phyloP scores from a whole-genome alignment of 1,140 invertebrate genomes.

The Drosophila erecta region DNA sequence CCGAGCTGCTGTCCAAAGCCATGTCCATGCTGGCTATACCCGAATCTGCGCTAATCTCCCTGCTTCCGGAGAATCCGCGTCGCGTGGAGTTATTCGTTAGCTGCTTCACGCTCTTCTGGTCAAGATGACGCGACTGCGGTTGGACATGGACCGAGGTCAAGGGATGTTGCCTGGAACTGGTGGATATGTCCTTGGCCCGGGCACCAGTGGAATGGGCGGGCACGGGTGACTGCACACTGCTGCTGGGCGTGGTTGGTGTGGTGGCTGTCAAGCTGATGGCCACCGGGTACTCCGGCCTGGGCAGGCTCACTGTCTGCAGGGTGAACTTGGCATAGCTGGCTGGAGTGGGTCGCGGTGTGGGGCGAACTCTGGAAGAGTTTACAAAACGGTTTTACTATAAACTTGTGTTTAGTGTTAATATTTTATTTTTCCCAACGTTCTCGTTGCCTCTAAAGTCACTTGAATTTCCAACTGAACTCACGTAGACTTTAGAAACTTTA shows the following conservation, averaged over 20 bases:
- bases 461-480: no score
- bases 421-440: no score
- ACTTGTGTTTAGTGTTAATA: no score
- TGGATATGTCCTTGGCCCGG: conserved; percentile 56
- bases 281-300: conserved; percentile 89
- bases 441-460: no score
- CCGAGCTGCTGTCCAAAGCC: conserved; percentile 78
- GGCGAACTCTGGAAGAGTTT: conserved; percentile 55
- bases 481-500: no score
- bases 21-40: conserved; percentile 87
- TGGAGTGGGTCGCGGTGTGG: conserved; percentile 65
- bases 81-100: conserved; percentile 87
- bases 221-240: conserved; percentile 68
- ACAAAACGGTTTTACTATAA: neutral
- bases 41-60: conserved; percentile 86
- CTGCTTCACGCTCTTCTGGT: conserved; percentile 90
- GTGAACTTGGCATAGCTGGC: conserved; percentile 87
- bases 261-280: conserved; percentile 82
- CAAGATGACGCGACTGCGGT: conserved; percentile 83
- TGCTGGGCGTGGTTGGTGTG: conserved; percentile 74
- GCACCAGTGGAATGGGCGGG: conserved; percentile 48
- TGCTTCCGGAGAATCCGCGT: conserved; percentile 84
- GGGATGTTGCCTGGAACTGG: conserved; percentile 35
- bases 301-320: conserved; percentile 89
- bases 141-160: conserved; percentile 72